Evolutionary conservation across 2,888 invertebrate genomes (phyloP).

Genomic region (Cryptocephalus moraei): DNA sequence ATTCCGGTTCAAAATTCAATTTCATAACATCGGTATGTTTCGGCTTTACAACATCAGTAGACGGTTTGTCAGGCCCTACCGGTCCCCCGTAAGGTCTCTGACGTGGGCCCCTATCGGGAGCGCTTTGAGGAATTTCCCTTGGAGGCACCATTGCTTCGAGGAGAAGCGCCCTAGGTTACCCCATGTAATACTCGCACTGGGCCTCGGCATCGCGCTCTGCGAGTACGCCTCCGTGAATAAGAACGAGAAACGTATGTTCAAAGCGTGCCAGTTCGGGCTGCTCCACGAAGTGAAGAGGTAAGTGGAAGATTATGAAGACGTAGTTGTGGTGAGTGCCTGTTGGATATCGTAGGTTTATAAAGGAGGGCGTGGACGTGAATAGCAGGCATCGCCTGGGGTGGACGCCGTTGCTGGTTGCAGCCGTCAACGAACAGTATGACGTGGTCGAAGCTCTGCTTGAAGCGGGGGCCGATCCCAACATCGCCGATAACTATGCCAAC

Average conservation of each 20-base stretch:
- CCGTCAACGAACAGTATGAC: conserved; percentile 60
- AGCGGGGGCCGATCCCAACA: conserved; percentile 72
- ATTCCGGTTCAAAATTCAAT: no score
- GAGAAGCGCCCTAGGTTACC: background rate
- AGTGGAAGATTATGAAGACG: conserved; percentile 4
- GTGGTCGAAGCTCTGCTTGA: conserved; percentile 51
- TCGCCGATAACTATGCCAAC: conserved; percentile 66
- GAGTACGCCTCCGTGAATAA: conserved; percentile 19
- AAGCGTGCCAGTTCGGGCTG: conserved; percentile 43
- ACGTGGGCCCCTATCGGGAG: no score
- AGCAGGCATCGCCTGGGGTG: conserved; percentile 69
- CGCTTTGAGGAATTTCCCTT: no score
- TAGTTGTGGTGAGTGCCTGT: background rate
- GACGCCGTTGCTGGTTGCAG: conserved; percentile 78
- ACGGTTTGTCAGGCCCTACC: no score
- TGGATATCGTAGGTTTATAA: conserved; percentile 32
- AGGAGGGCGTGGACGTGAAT: conserved; percentile 52
- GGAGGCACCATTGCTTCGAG: no score
- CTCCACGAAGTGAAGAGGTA: conserved; percentile 41
- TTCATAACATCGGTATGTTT: no score
- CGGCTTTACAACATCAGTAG: no score
- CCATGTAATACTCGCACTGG: conserved; percentile 6
- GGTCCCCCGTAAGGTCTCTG: no score
- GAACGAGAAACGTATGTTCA: conserved; percentile 40
- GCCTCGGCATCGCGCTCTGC: conserved; percentile 21